Evolutionary conservation across 2,113 vertebrate species (phyloP).

Genomic region (Ahaetulla prasina): DNA sequence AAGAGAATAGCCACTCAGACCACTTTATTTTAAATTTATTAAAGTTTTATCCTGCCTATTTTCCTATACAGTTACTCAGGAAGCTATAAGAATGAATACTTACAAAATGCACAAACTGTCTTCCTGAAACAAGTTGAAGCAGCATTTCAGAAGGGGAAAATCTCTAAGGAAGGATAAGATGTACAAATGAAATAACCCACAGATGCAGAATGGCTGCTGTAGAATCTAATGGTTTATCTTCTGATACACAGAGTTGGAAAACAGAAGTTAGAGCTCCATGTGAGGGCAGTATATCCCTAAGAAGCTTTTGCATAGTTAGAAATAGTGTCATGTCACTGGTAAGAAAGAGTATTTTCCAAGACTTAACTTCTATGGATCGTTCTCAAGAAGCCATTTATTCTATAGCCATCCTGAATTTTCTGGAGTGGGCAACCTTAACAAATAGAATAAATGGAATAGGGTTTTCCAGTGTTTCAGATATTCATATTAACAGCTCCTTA

Average conservation of each 20-base stretch:
- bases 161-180: neutral
- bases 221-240: neutral
- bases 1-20: neutral
- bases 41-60: neutral
- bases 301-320: neutral
- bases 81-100: neutral
- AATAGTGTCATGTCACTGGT: neutral
- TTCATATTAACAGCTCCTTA: neutral
- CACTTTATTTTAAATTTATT: neutral
- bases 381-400: neutral
- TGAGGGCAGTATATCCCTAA: neutral
- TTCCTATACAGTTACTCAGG: neutral
- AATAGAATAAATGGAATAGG: neutral
- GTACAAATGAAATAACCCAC: neutral
- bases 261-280: neutral
- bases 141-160: neutral
- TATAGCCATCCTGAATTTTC: neutral
- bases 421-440: neutral
- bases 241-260: neutral
- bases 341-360: neutral
- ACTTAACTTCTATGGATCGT: neutral
- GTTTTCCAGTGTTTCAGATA: neutral
- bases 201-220: neutral
- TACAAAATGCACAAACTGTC: neutral
- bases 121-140: neutral